phyloP scores from a whole-genome alignment of 2,113 vertebrate genomes.

The Eubucco bourcierii region DNA sequence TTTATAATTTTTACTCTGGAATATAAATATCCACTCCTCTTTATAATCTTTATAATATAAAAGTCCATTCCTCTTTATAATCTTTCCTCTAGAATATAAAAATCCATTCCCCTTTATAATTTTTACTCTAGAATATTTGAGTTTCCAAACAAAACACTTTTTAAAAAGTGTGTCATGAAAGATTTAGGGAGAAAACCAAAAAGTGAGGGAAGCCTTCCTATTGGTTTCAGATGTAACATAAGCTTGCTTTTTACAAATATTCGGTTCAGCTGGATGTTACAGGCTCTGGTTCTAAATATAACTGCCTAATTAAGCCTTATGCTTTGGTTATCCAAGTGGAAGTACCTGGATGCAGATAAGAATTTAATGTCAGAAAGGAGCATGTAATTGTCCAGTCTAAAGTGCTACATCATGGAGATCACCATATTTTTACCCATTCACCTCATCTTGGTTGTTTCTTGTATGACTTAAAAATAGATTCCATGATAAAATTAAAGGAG shows the following conservation, averaged over 20 bases:
- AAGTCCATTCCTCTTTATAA: not conserved
- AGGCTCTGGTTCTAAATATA: constrained; percentile 31
- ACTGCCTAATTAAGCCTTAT: constrained; percentile 4
- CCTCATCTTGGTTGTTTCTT: not conserved
- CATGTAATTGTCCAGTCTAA: not conserved
- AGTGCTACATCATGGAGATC: not conserved
- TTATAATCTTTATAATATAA: not conserved
- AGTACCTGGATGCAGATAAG: constrained; percentile 15
- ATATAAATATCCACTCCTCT: not conserved
- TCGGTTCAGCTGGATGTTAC: not conserved
- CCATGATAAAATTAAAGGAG: not conserved
- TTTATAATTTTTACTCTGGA: not conserved
- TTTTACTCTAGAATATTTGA: not conserved
- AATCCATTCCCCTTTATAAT: not conserved
- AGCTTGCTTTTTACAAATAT: not conserved
- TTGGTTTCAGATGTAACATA: not conserved
- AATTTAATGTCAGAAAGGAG: not conserved
- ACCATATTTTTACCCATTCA: not conserved
- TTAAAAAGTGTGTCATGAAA: not conserved
- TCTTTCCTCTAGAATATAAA: not conserved
- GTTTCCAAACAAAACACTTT: not conserved
- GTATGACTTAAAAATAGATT: not conserved
- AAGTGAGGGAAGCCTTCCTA: not conserved
- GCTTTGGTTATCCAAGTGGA: constrained; percentile 34
- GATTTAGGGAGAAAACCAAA: not conserved